A percentile compares a stretch with the other conserved stretches of the same genome.
phyloP scores from a whole-genome alignment of 2,888 invertebrate species.

The Ecliptopera silaceata region DNA sequence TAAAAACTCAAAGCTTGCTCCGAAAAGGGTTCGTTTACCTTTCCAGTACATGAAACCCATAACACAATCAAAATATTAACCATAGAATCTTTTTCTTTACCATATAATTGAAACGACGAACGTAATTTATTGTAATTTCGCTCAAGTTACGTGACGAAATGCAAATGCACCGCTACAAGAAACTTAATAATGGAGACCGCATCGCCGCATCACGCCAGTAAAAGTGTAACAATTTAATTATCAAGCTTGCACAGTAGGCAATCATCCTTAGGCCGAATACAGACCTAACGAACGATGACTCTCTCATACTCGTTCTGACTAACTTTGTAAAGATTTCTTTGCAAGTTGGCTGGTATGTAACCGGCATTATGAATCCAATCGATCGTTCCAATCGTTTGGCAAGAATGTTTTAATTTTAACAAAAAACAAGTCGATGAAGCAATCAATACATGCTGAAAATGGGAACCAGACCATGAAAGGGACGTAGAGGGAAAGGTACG shows the following conservation, averaged over 20 bases:
- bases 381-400: constrained; percentile 35
- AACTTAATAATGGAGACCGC: constrained; percentile 22
- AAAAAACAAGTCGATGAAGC: constrained; percentile 24
- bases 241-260: constrained; percentile 35
- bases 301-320: neutral
- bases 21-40: constrained; percentile 9
- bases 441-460: constrained; percentile 11
- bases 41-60: neutral
- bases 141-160: constrained; percentile 54
- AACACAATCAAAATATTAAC: constrained; percentile 1
- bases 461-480: constrained; percentile 11
- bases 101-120: constrained; percentile 1
- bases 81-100: neutral
- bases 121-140: constrained; percentile 24
- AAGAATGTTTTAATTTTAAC: constrained; percentile 24
- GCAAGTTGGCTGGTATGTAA: neutral
- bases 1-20: neutral
- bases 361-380: constrained; percentile 15
- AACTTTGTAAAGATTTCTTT: neutral
- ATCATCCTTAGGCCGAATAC: constrained; percentile 34
- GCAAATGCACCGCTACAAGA: constrained; percentile 51
- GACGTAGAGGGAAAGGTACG: no score
- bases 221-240: constrained; percentile 72
- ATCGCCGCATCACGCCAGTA: constrained; percentile 47
- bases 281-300: neutral